Evolutionary conservation across 2,888 invertebrate genomes (phyloP), one percentile per base, ranked within the genome.

Genomic region (Euproctis similis): DNA sequence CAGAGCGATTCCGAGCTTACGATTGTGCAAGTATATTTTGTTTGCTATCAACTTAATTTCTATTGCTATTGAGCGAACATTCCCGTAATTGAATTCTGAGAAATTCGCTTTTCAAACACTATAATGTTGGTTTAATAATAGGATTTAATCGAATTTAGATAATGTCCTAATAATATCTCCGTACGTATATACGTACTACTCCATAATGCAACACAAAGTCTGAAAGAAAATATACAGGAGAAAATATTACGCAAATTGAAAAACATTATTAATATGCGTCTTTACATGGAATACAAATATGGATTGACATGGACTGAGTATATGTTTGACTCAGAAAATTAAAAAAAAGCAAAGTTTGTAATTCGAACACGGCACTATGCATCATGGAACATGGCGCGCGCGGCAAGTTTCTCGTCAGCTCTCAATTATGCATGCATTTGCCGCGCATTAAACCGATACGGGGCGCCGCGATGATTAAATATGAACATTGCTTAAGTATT

Each of bases 401-500:
- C 21, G 21, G 44, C 55, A 56, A 59, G 59, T 59, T 58, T 46
- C 53, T 43, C 36, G 30, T 39, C 39, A 36, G 33, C 36, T 17
- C 44, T 69, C 60, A 65, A 72, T 72, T 66, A 70, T 71, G 66
- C 67, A 72, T 62, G 58, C 59, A 53, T 57, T 56, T 48, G 42
- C 58, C 57, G 60, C 59, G 59, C 68, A 68, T 71, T 71, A 70
- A 52, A 63, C 64, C 65, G 59, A 64, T 62, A 20, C 9, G n/a
- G 8, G 8, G 9, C 20, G 48, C 45, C 46, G 59, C 42, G 48
- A 45, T 49, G 59, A 70, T 72, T 70, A 69, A 71, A 71, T 71
- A 72, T 71, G 67, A 61, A 71, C 70, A 66, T 53, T 67, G 61
- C 60, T 69, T 66, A 70, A 64, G 58, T 59, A 70, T 71, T 63